phyloP scores from a whole-genome alignment of 2,113 vertebrate genomes.

The Hystrix brachyura region DNA sequence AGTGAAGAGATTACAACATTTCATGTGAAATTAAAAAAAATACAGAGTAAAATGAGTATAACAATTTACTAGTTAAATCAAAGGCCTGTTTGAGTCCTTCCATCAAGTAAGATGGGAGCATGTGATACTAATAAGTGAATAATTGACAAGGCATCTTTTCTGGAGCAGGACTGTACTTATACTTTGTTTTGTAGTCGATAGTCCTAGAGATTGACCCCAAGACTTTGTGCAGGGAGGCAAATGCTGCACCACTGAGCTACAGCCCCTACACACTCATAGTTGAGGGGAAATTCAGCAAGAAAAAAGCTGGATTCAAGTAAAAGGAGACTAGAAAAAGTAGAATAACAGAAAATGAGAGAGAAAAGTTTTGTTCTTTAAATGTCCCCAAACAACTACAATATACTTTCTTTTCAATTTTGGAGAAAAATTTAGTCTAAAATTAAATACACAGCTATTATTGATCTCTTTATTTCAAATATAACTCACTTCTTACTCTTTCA shows the following conservation, averaged over 20 bases:
- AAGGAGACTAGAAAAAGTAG: neutral
- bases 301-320: slow-evolving; percentile 39
- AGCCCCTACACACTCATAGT: neutral
- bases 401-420: neutral
- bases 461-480: slow-evolving; percentile 60
- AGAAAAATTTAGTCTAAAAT: neutral
- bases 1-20: neutral
- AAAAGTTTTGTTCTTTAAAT: neutral
- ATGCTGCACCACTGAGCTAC: neutral
- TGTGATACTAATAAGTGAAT: neutral
- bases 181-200: neutral
- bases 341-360: neutral
- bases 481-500: neutral
- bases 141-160: neutral
- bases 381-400: neutral
- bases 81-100: neutral
- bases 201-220: neutral
- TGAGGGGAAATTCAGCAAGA: neutral
- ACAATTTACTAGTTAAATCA: neutral
- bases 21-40: slow-evolving; percentile 29
- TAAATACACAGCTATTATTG: neutral
- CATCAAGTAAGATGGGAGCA: neutral
- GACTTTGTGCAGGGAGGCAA: neutral
- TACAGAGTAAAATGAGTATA: neutral
- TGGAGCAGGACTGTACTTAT: neutral